Evolutionary conservation across 2,888 invertebrate species (phyloP), one percentile per base, ranked within the genome.

Genomic region (Megalurothrips usitatus): DNA sequence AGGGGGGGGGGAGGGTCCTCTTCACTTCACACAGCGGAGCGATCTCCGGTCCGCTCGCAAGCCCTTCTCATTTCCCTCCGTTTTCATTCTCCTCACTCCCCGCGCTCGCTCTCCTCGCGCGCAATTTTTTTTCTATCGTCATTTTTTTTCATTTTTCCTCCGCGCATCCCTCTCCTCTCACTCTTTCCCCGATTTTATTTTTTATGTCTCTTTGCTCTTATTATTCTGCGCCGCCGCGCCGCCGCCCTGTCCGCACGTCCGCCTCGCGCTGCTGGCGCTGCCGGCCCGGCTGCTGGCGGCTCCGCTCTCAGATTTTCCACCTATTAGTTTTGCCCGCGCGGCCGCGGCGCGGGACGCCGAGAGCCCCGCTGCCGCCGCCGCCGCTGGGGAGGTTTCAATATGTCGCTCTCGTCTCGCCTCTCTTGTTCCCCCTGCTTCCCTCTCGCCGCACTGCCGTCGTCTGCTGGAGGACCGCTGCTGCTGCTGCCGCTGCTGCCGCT

Each of bases 31-130:
- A 19, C 52, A 17, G 68, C 68, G 68, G 9, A 9, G 68, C 68
- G 68, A 75, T 75, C 68, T 75, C 68, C 68, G 68, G 68, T n/a
- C 68, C 23, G 68, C 68, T 26, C n/a, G n/a, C n/a, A 43, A n/a
- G 23, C 68, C 26, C 68, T 75, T 75, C 68, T 75, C 68, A 75
- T 75, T 75, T 75, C 68, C 68, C 68, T 75, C 23, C 68, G 68
- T 23, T 75, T 58, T 58, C 58, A 58, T 58, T 14, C 58, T 58
- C 58, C 68, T 75, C 68, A 8, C 12, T n/a, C 58, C 10, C 14
- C 58, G 19, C 17, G 14, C 49, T 49, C 49, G 10, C 49, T 49
- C n/a, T 14, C 52, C 52, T 6, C 52, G 17, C 52, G 14, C 34
- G 34, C 34, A 43, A 68, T 68, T 68, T 68, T 26, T 75, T 58